These are phyloP conservation scores for Malthinus seriepunctatus DNA, from an alignment of 2,888 invertebrate species.

Conservation along the genomic window DNA sequence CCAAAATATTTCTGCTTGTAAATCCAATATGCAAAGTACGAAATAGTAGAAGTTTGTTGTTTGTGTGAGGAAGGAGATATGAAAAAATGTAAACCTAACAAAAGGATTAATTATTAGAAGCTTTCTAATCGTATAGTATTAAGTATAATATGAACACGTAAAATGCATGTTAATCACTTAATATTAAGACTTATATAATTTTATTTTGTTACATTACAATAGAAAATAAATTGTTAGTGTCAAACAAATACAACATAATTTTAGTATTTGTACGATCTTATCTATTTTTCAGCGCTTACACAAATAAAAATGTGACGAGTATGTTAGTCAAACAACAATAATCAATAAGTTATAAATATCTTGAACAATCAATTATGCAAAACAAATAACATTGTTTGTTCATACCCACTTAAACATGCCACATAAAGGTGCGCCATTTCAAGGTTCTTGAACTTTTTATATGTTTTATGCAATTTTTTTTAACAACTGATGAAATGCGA, in stretches of 20 bases:
- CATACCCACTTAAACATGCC: conserved; percentile 37
- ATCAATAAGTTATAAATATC: conserved; percentile 44
- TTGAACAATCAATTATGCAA: conserved; percentile 44
- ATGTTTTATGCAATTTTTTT: conserved; percentile 18
- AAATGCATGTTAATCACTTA: too few species aligned
- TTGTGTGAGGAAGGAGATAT: too few species aligned
- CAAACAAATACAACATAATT: conserved; percentile 13
- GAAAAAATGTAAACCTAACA: too few species aligned
- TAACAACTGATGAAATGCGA: background rate
- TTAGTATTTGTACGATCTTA: conserved; percentile 20
- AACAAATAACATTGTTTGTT: conserved; percentile 37
- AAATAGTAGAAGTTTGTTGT: too few species aligned
- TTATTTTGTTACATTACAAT: too few species aligned
- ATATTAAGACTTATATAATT: too few species aligned
- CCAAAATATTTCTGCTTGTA: too few species aligned
- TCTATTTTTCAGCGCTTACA: conserved; percentile 11
- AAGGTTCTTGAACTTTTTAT: conserved; percentile 25
- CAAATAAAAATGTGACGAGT: conserved; percentile 25
- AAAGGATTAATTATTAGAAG: too few species aligned
- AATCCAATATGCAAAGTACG: too few species aligned
- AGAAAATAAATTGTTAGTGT: conserved; percentile 1
- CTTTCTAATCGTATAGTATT: too few species aligned
- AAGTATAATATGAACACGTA: too few species aligned
- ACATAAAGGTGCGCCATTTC: conserved; percentile 32
- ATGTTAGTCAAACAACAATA: conserved; percentile 31